Evolutionary conservation across 35 echinoderm and acorn worm species (phyloP).

Genomic region (Holothuria glaberrima): DNA sequence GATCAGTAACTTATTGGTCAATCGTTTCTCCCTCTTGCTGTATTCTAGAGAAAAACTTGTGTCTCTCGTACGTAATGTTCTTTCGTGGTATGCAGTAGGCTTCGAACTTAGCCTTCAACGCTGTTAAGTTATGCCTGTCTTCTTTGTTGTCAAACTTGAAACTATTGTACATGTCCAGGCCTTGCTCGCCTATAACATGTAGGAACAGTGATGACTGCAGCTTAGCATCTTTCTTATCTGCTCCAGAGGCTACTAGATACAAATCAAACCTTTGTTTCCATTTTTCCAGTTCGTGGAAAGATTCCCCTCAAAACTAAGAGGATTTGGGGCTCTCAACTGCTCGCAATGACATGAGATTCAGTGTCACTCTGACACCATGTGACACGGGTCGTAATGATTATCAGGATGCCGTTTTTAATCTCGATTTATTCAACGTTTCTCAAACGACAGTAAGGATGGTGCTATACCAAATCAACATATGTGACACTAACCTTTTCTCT

Average conservation of each 20-base stretch:
- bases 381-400: no score
- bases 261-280: slow-evolving; percentile 45
- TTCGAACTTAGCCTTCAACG: not conserved
- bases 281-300: slow-evolving; percentile 45
- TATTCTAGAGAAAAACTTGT: not conserved
- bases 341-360: not conserved
- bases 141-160: slow-evolving; percentile 26
- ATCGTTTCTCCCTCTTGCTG: slow-evolving; percentile 40
- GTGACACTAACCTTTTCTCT: no score
- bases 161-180: slow-evolving; percentile 2
- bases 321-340: not conserved
- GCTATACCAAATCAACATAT: no score
- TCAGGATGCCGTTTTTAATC: no score
- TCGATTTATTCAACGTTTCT: no score
- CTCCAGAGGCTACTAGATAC: slow-evolving; percentile 29
- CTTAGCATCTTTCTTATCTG: slow-evolving; percentile 26
- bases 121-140: slow-evolving; percentile 27
- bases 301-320: slow-evolving; percentile 25
- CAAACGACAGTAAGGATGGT: no score
- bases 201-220: not conserved
- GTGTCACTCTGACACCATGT: not conserved
- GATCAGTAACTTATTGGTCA: slow-evolving; percentile 29
- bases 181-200: slow-evolving; percentile 37
- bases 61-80: slow-evolving; percentile 52
- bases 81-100: slow-evolving; percentile 7